Evolutionary conservation across 2,888 invertebrate species (phyloP), one percentile per base, ranked within the genome.

Genomic region (Archips crataeganus): DNA sequence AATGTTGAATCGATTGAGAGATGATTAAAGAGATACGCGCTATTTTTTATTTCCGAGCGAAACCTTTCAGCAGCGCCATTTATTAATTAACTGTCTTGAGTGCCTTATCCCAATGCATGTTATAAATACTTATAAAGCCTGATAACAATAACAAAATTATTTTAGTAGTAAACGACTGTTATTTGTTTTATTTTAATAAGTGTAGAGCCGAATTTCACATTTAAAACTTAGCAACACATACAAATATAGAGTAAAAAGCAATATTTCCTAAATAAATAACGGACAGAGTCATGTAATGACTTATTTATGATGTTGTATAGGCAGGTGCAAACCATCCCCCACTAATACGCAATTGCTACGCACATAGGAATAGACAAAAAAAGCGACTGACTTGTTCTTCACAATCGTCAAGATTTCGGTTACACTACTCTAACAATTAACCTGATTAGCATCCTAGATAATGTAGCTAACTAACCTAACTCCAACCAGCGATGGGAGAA

Each of bases 401-500:
- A 64, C 63, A 57, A 65, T 74, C 68, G 73, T 69, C 13, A 65
- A 36, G 36, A 73, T 54, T 54, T 74, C 69, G 51, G 65, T 74
- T 65, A 45, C 15, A 62, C 39, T 39, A 36, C 23, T 67, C 34
- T 15, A 64, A 74, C 64, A 65, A 70, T 61, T 45, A 70, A 42
- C 45, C 65, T 77, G 74, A 76, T 79, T 76, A 76, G 77, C 79
- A 76, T 82, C 81, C 81, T 81, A 83, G 81, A 84, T 80, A 85
- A 83, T 80, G 78, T 81, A 83, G 78, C 80, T 85, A 86, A 88
- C 87, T 85, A 87, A 81, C 78, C 47, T 62, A 23, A 64, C 64
- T 65, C 49, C 36, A 75, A 78, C 77, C 71, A 84, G 82, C 84
- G 80, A 84, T 84, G 78, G 86, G 90, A 86, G 92, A 92, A 92